Evolutionary conservation across 2,113 vertebrate genomes (phyloP), one percentile per base, ranked within the genome.

Genomic region (Crocuta crocuta): DNA sequence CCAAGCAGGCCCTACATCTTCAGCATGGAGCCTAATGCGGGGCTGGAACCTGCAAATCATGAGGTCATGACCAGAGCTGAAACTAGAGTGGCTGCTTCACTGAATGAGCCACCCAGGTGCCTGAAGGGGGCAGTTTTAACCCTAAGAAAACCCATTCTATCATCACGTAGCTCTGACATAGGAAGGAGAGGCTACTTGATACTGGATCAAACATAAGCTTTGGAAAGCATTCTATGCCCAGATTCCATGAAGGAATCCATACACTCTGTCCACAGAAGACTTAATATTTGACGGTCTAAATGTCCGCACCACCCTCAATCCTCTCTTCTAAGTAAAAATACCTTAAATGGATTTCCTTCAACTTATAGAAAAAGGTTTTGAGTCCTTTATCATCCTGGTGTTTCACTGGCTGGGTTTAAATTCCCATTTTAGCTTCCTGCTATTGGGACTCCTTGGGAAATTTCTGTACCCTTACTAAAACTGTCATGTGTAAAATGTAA

Each of bases 331-430:
- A 39, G 43, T 16, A 58, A 76, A 76, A 78, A 70, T 5, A 63
- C 43, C 91, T 82, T 81, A 45, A 93, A 28, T 73, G 2, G 65
- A 78, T 90, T 90, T 91, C 35, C 35, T 89, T 95, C 70, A 92
- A 90, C 19, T 84, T 48, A 84, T 1, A 4, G 66, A 26, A 87
- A 76, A 83, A 87, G 4, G 33, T 92, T 95, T 95, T 95, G 26
- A 81, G 68, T 74, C 35, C 31, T 58, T 88, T 96, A 91, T 91
- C 33, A 82, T 89, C 7, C 24, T 71, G 11, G 24, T 81, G 10
- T 92, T 90, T 87, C 63, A 63, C 24, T 74, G 39, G 12, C 68
- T 88, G 24, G 4, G 35, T 90, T 94, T 94, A 95, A n/a, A 84
- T 63, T 89, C 28, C 26, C 16, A 90, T 39, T 88, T 92, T n/a